Evolutionary conservation across 2,113 vertebrate species (phyloP).

Genomic region (Odontophorus gujanensis): DNA sequence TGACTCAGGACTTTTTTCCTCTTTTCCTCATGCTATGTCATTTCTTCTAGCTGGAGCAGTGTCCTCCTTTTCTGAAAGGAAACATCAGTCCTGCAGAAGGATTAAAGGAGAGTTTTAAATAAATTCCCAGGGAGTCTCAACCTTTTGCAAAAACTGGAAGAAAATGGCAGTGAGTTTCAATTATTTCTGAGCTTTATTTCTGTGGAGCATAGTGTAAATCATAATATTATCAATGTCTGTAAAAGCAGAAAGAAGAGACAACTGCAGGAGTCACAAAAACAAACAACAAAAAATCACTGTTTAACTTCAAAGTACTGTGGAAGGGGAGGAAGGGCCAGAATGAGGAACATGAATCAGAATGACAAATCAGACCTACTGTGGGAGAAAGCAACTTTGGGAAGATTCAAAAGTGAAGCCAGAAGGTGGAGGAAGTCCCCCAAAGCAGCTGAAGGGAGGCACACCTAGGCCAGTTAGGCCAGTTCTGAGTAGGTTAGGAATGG

Average conservation of each 20-base stretch:
- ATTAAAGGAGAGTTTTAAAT: conserved; percentile 28
- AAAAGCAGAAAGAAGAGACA: conserved; percentile 4
- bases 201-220: neutral
- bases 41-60: conserved; percentile 32
- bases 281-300: neutral
- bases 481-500: neutral
- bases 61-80: conserved; percentile 44
- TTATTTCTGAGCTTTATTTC: neutral
- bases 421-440: neutral
- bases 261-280: neutral
- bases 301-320: neutral
- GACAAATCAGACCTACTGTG: neutral
- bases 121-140: conserved; percentile 15
- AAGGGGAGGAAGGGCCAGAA: neutral
- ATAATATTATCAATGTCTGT: conserved; percentile 1
- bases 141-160: neutral
- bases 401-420: neutral
- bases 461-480: neutral
- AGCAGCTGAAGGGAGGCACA: neutral
- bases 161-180: conserved; percentile 12
- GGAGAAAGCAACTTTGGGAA: neutral
- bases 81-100: neutral
- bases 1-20: conserved; percentile 22
- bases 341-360: neutral
- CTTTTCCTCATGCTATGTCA: neutral